Evolutionary conservation across 2,113 vertebrate genomes (phyloP).

Genomic region (Scophthalmus maximus): DNA sequence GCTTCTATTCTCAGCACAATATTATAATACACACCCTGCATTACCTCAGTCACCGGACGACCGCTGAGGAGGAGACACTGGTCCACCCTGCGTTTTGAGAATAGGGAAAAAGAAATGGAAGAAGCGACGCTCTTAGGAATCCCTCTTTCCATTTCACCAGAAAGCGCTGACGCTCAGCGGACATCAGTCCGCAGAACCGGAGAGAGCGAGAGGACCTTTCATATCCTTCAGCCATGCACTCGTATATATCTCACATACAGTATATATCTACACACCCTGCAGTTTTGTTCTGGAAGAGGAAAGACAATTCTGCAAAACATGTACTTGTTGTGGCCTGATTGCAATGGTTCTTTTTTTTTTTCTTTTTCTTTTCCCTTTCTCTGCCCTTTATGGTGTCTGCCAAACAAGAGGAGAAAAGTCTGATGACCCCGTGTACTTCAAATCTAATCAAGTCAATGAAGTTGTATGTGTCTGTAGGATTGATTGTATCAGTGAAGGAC

Average conservation of each 20-base stretch:
- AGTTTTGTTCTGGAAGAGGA: constrained; percentile 52
- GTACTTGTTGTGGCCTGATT: constrained; percentile 60
- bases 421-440: constrained; percentile 51
- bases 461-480: constrained; percentile 38
- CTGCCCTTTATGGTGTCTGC: constrained; percentile 65
- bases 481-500: constrained; percentile 54
- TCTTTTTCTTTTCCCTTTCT: constrained; percentile 25
- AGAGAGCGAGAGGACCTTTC: constrained; percentile 63
- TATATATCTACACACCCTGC: constrained; percentile 42
- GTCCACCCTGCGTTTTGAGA: constrained; percentile 19
- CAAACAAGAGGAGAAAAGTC: constrained; percentile 75
- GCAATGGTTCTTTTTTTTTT: constrained; percentile 43
- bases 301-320: constrained; percentile 55
- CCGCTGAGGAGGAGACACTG: constrained; percentile 76
- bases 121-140: constrained; percentile 38
- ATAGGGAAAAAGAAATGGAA: constrained; percentile 41
- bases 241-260: constrained; percentile 48
- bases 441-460: constrained; percentile 49
- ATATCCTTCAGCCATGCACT: constrained; percentile 82
- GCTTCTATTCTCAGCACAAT: constrained; percentile 85
- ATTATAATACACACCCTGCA: constrained; percentile 84
- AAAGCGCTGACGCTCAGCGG: constrained; percentile 6
- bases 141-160: constrained; percentile 32
- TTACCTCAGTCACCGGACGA: constrained; percentile 86
- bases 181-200: constrained; percentile 12